Evolutionary conservation across 2,888 invertebrate species (phyloP).

Genomic region (Caenorhabditis sp.): DNA sequence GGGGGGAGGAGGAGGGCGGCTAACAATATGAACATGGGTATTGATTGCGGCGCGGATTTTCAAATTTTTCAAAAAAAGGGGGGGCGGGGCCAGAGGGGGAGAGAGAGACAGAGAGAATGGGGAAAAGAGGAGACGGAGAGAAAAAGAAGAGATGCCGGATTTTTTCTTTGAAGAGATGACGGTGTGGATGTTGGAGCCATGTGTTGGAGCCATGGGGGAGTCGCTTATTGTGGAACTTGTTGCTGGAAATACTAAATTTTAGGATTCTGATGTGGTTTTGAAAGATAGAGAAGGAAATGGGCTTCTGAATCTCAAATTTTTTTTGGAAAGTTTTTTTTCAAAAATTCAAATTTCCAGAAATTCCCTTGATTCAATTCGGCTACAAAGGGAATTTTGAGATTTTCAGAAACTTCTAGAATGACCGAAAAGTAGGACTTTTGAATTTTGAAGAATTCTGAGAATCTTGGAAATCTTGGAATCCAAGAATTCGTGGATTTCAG

Average conservation of each 20-base stretch:
- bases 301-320: no score
- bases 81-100: background rate
- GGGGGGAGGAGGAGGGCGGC: constrained; percentile 19
- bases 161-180: background rate
- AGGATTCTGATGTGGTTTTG: constrained; percentile 23
- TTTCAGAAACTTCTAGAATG: no score
- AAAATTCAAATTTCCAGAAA: no score
- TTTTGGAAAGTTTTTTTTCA: no score
- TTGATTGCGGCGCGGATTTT: constrained; percentile 47
- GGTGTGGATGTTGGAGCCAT: background rate
- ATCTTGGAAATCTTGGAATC: no score
- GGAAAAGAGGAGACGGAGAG: constrained; percentile 3
- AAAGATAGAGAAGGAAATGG: no score
- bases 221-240: constrained; percentile 35
- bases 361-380: no score
- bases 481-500: no score
- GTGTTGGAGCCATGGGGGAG: background rate
- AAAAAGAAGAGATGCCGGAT: background rate
- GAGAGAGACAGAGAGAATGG: constrained; percentile 18
- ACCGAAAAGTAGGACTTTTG: no score
- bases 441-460: no score
- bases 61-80: constrained; percentile 10
- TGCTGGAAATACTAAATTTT: constrained; percentile 54
- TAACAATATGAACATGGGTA: constrained; percentile 67
- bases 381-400: no score